Percentiles rank a stretch among this genome's conserved stretches.
Evolutionary conservation across 2,797 vertebrate species (phyloP).

Genomic region (Hippoglossus hippoglossus): DNA sequence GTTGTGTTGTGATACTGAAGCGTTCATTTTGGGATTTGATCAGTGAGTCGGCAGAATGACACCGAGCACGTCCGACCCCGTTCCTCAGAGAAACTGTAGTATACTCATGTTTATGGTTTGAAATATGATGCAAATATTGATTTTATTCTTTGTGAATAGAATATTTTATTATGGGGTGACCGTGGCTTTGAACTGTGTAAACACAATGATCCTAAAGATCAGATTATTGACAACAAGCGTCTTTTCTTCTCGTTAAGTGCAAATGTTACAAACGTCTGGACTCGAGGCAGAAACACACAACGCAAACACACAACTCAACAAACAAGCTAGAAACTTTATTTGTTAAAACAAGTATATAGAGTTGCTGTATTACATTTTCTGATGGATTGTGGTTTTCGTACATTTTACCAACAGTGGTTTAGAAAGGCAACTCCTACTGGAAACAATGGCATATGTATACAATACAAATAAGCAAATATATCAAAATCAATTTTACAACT

Average conservation of each 20-base stretch:
- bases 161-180: too few relatives aligned
- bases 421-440: slow-evolving; percentile 93
- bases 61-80: background rate
- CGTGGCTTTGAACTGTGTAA: too few relatives aligned
- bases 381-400: slow-evolving; percentile 84
- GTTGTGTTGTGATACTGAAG: slow-evolving; percentile 38
- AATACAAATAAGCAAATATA: slow-evolving; percentile 94
- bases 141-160: too few relatives aligned
- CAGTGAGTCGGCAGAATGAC: slow-evolving; percentile 23
- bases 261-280: background rate
- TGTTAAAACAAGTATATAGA: slow-evolving; percentile 83
- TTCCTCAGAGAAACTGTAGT: background rate
- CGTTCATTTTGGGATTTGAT: slow-evolving; percentile 16
- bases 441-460: slow-evolving; percentile 92
- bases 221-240: background rate
- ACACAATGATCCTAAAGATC: background rate
- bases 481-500: slow-evolving; percentile 94
- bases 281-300: slow-evolving; percentile 17
- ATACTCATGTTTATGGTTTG: background rate
- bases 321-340: slow-evolving; percentile 89
- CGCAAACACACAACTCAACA: slow-evolving; percentile 68
- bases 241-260: background rate
- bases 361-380: slow-evolving; percentile 86
- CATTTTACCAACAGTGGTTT: slow-evolving; percentile 91
- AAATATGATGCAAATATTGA: slow-evolving; percentile 4